Percentiles rank a stretch among this genome's conserved stretches.
These are phyloP conservation scores for Dendroctonus valens DNA, from an alignment of 1,140 invertebrate genomes.

Conservation along the genomic window DNA sequence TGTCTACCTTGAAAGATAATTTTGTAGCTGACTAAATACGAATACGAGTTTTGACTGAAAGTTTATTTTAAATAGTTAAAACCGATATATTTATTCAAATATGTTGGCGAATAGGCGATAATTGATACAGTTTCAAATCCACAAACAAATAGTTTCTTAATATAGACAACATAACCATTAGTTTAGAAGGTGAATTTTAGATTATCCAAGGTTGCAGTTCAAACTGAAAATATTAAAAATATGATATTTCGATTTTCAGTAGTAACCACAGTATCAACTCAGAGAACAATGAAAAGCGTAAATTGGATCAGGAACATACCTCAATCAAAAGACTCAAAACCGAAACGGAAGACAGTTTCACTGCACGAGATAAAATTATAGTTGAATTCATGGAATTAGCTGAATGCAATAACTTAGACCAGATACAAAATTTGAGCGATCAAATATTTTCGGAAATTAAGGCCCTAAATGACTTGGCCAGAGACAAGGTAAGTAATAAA, in stretches of 20 bases:
- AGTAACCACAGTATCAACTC: conserved; percentile 29
- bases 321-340: conserved; percentile 54
- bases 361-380: conserved; percentile 58
- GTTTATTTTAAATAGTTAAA: no score
- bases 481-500: conserved; percentile 56
- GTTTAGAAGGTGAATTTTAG: no score
- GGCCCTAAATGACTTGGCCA: conserved; percentile 65
- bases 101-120: no score
- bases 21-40: no score
- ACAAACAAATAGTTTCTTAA: no score
- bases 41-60: no score
- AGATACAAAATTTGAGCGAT: conserved; percentile 59
- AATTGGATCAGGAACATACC: conserved; percentile 30
- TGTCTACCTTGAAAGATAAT: no score
- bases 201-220: no score
- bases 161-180: no score
- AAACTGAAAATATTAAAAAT: no score
- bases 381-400: conserved; percentile 60
- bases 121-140: no score
- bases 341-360: conserved; percentile 57
- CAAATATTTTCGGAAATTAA: conserved; percentile 62
- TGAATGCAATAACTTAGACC: conserved; percentile 57
- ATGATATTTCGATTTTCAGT: neutral
- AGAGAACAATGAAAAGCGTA: conserved; percentile 35
- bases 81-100: no score